Base-by-base conservation (phyloP, 37 sponge, comb jelly and placozoan species). In the Haliclona indistincta region DNA sequence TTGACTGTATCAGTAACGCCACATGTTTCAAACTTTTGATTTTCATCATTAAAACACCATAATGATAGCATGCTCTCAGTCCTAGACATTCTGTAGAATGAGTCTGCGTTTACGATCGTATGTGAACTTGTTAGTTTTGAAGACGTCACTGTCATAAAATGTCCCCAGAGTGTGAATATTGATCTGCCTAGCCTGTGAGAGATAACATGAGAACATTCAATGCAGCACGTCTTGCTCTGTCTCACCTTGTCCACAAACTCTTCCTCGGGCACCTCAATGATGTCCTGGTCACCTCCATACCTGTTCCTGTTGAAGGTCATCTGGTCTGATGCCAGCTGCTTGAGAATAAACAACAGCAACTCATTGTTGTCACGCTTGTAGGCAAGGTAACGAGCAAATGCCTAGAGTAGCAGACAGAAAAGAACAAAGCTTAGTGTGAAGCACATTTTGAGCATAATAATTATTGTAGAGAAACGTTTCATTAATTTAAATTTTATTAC, bases 321-420 rank as follows among this genome's bases (percentile, higher is more conserved):
- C 67, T 95, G 96, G 38, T 98, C 96, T 30, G 70, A 82, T 17
- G 88, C 89, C 71, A 98, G 75, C 79, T 98, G 99, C 79, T 87
- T 92, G 43, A 95, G 74, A 38, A 98, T 86, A 84, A 98, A 98
- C 40, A 93, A 68, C 51, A 98, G 80, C 45, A 98, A 86, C 68
- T 98, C 99, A 75, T 98, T 95, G 87, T 98, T 98, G 71, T 98
- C 99, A 28, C 78, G 65, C 71, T 88, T 92, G 88, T 95, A 98
- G 3, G 94, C 60, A 43, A 98, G 76, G 74, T 95, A 98, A 41
- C 79, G 83, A 36, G 91, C 86, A 91, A 98, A 98, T 33, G 93
- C 97, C 88, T 93, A 40, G 5, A 66, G 20, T 19, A 6, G n/a
- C 67, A 40, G 5, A 66, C 10, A 66, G n/a, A n/a, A n/a, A n/a